A percentile compares a stretch with the other conserved stretches of the same genome.
phyloP scores from a whole-genome alignment of 2,113 vertebrate species.

The Xenopus borealis region DNA sequence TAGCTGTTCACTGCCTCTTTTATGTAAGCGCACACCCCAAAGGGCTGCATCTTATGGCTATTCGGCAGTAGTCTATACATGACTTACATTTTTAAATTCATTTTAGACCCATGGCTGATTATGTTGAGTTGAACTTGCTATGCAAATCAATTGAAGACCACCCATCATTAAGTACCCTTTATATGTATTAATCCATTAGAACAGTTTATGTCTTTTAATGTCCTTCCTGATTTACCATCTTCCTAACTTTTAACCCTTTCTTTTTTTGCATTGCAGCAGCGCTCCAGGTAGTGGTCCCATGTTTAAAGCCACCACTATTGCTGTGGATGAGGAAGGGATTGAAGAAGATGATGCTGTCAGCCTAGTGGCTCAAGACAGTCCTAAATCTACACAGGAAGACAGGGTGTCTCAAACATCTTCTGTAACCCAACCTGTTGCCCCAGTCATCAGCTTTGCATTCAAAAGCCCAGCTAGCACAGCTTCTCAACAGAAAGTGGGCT shows the following conservation, averaged over 20 bases:
- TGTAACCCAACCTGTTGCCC: constrained; percentile 56
- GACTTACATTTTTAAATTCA: too few relatives aligned
- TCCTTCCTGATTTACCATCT: too few relatives aligned
- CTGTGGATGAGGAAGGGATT: constrained; percentile 84
- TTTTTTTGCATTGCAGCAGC: constrained; percentile 54
- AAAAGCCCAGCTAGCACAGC: constrained; percentile 65
- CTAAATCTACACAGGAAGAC: constrained; percentile 25
- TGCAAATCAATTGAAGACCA: too few relatives aligned
- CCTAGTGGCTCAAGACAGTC: constrained; percentile 39
- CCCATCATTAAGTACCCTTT: too few relatives aligned
- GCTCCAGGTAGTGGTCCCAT: constrained; percentile 94
- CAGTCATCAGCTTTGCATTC: constrained; percentile 75
- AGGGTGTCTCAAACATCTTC: constrained; percentile 27
- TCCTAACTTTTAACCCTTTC: not conserved
- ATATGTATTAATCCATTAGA: too few relatives aligned
- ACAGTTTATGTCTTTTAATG: too few relatives aligned
- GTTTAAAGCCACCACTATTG: constrained; percentile 95
- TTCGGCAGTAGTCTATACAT: too few relatives aligned
- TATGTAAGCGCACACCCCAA: too few relatives aligned
- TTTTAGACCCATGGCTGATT: too few relatives aligned
- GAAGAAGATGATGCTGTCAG: constrained; percentile 68
- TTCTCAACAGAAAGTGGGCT: constrained; percentile 83
- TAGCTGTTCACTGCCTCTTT: too few relatives aligned
- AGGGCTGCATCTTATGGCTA: too few relatives aligned
- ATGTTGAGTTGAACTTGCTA: too few relatives aligned